Base-by-base conservation (phyloP, 2,888 invertebrate genomes). In the Adelognathus sp. region DNA sequence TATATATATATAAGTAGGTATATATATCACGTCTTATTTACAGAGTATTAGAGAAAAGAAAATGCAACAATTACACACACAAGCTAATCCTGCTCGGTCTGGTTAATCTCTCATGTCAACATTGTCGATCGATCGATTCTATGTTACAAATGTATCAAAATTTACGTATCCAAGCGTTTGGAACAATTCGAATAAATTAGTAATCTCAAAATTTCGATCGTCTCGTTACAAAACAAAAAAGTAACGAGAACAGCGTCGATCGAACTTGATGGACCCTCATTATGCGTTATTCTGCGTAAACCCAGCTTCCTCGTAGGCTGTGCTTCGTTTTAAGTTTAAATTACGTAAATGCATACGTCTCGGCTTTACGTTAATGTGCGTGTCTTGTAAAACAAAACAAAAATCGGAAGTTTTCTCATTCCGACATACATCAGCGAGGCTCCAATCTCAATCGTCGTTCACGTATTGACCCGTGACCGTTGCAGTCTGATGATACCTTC, bases 401-500 rank as follows among this genome's bases (percentile, higher is more conserved):
- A 52, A 44, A 58, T 46, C 31, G 29, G 11, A 41, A n/a, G 41
- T 14, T 21, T 21, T 44, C 16, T 18, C 33, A 39, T 3, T 27
- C 46, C 1, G 33, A 63, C 5, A 41, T 39, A 58, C 64, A 7
- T 14, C 16, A 11, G 5, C 16, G 21, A 50, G n/a, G 14, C 21
- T 9, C 52, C 18, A 21, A 24, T 29, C 67, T 83, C 63, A 89
- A 71, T 89, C 88, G 31, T 87, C 83, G 58, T 93, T 93, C 63
- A 95, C 95, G 83, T 95, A 94, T 87, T 95, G 95, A 63, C 94
- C 95, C 82, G 96, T 95, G 39, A 97, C 94, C 3, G 96, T 95
- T 0, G 97, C 95, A 31, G 97, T 96, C 91, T 98, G 98, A 92
- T 99, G 99, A 92, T 98, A 99, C 83, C 97, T 95, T 85, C 97